A percentile compares a stretch with the other conserved stretches of the same genome.
phyloP scores from a whole-genome alignment of 1,140 invertebrate species.

The Kradibia gibbosae region DNA sequence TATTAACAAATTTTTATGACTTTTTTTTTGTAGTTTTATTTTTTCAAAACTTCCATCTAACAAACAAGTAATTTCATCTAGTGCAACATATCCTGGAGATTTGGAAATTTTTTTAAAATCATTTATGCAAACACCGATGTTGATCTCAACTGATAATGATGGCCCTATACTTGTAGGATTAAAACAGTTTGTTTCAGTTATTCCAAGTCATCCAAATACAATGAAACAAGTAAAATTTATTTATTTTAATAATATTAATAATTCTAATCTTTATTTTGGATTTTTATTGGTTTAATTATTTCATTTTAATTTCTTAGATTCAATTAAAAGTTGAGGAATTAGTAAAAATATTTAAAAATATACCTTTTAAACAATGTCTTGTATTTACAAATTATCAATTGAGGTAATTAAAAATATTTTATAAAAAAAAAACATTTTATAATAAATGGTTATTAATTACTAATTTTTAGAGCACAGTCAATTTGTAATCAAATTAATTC shows the following conservation, averaged over 20 bases:
- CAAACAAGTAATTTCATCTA: conserved; percentile 93
- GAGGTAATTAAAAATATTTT: conserved; percentile 69
- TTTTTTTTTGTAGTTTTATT: conserved; percentile 77
- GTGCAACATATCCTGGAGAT: conserved; percentile 92
- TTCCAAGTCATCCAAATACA: conserved; percentile 76
- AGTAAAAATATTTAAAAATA: conserved; percentile 78
- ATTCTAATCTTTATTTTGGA: conserved; percentile 22
- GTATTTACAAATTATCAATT: conserved; percentile 92
- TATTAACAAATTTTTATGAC: conserved; percentile 39
- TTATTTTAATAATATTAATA: too few relatives aligned
- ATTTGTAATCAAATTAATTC: conserved; percentile 80
- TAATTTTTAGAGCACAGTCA: conserved; percentile 77
- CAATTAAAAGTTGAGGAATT: conserved; percentile 82
- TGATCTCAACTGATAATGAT: conserved; percentile 78
- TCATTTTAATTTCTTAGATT: conserved; percentile 62
- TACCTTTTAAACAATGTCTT: conserved; percentile 90
- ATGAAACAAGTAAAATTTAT: conserved; percentile 74
- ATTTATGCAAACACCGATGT: conserved; percentile 87
- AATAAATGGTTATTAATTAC: background rate
- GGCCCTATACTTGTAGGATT: conserved; percentile 81
- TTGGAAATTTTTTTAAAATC: conserved; percentile 81
- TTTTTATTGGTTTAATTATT: conserved; percentile 5
- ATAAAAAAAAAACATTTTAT: background rate
- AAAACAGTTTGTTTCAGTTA: conserved; percentile 80
- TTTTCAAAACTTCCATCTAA: conserved; percentile 80